Evolutionary conservation across 1,140 invertebrate genomes (phyloP).

Genomic region (Zaprionus kolodkinae): DNA sequence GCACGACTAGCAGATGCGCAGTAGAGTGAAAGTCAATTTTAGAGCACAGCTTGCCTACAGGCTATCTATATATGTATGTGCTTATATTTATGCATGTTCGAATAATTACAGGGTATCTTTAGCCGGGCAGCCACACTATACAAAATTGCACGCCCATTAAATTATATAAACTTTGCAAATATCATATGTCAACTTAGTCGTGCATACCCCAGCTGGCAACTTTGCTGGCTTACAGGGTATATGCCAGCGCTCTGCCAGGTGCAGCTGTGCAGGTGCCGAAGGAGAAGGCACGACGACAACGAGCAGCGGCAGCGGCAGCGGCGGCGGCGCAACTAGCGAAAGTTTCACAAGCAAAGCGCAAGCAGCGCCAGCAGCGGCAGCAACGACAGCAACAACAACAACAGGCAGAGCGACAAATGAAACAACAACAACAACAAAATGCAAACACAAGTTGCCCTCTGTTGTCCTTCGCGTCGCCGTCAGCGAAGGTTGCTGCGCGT

Average conservation of each 20-base stretch:
- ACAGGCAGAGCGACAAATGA: neutral
- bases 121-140: too few species aligned
- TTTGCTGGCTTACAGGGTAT: slow-evolving; percentile 19
- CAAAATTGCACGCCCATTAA: too few species aligned
- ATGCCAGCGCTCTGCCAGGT: slow-evolving; percentile 22
- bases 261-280: slow-evolving; percentile 18
- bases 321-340: slow-evolving; percentile 31
- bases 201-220: neutral
- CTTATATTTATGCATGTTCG: too few species aligned
- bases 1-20: slow-evolving; percentile 14
- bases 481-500: slow-evolving; percentile 40
- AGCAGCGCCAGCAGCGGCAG: slow-evolving; percentile 2
- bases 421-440: neutral
- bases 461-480: slow-evolving; percentile 42
- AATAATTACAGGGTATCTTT: neutral
- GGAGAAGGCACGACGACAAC: neutral
- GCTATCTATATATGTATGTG: too few species aligned
- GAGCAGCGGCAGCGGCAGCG: slow-evolving; percentile 35
- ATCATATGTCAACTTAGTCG: neutral
- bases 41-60: neutral
- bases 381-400: slow-evolving; percentile 8
- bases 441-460: slow-evolving; percentile 12
- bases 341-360: slow-evolving; percentile 34
- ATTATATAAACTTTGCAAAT: too few species aligned
- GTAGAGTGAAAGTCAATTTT: neutral